Evolutionary conservation across 2,797 vertebrate species (phyloP), one percentile per base, ranked within the genome.

Genomic region (Gymnocypris eckloni): DNA sequence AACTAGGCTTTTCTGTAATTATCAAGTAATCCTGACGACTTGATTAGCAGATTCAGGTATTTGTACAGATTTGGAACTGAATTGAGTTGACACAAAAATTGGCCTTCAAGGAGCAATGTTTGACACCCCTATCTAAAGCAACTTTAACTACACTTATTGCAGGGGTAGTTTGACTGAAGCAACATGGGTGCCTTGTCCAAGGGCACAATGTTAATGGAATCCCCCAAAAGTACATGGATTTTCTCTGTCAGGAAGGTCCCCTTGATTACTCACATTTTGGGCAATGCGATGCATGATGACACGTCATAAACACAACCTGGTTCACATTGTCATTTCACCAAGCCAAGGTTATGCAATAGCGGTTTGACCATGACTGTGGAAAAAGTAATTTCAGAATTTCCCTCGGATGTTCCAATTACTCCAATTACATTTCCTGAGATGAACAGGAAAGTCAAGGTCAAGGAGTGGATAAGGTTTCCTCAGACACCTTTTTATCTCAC

Each of bases 381-480:
- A 85, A 85, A 79, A 71, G 20, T 43, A 6, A 72, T 79, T 59
- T 79, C 83, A 45, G 18, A 79, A 33, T 48, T 69, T 56, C 64
- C 25, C 25, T 61, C 3, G 18, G 7, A 48, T 45, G 28, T 9
- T 50, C 33, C 66, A 39, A 13, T 71, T 56, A 71, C 50, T 85
- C 4, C 56, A 10, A 1, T 83, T 33, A 33, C 33, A 33, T 33
- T 33, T 83, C 20, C 25, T 22, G 25, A 71, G 41, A 85, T 33
- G 52, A 52, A 78, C 76, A 56, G 64, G 66, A 85, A 85, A 71
- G 41, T 79, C 28, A 76, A 76, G 82, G 82, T 83, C 72, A 79
- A 71, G 25, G 20, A 48, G 28, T n/a, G 64, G 52, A 48, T 41
- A 59, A 28, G 50, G 18, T 85, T 72, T 52, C 66, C 41, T 16